phyloP scores from a whole-genome alignment of 2,113 vertebrate genomes.

The Gobio gobio region DNA sequence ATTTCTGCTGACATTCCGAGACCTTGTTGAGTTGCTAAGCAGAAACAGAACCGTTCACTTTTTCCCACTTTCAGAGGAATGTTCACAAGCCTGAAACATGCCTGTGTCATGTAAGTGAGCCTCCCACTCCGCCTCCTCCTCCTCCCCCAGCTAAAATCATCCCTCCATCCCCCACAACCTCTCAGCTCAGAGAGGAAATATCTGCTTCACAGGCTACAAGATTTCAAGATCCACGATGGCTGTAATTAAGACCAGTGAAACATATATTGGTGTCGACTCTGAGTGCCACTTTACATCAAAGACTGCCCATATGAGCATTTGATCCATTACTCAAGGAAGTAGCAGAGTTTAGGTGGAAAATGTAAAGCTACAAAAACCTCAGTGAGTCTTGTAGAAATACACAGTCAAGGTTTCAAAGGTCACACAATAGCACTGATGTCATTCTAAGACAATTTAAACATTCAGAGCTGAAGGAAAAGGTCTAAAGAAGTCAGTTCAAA shows the following conservation, averaged over 20 bases:
- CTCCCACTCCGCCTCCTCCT: neutral
- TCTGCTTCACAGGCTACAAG: conserved; percentile 66
- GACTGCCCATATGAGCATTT: conserved; percentile 62
- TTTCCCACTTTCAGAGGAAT: conserved; percentile 37
- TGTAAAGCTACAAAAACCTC: conserved; percentile 32
- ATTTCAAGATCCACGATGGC: conserved; percentile 70
- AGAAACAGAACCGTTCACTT: conserved; percentile 39
- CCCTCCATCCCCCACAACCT: conserved; percentile 39
- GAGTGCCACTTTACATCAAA: conserved; percentile 73
- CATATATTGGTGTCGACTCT: conserved; percentile 63
- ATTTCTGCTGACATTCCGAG: conserved; percentile 10
- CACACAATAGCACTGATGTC: neutral
- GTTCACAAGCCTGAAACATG: conserved; percentile 47
- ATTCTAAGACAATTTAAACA: neutral
- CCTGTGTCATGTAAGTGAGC: conserved; percentile 50
- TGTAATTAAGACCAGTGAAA: conserved; percentile 77
- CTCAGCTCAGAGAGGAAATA: conserved; percentile 57
- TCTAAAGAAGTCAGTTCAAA: neutral
- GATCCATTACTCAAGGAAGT: conserved; percentile 58
- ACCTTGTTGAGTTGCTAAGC: neutral
- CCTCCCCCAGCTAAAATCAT: conserved; percentile 51
- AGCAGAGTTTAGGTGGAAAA: conserved; percentile 56
- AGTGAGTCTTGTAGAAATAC: neutral
- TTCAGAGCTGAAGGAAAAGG: neutral
- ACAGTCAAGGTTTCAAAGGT: neutral